Evolutionary conservation across 2,113 vertebrate species (phyloP).

Genomic region (Stercorarius parasiticus): DNA sequence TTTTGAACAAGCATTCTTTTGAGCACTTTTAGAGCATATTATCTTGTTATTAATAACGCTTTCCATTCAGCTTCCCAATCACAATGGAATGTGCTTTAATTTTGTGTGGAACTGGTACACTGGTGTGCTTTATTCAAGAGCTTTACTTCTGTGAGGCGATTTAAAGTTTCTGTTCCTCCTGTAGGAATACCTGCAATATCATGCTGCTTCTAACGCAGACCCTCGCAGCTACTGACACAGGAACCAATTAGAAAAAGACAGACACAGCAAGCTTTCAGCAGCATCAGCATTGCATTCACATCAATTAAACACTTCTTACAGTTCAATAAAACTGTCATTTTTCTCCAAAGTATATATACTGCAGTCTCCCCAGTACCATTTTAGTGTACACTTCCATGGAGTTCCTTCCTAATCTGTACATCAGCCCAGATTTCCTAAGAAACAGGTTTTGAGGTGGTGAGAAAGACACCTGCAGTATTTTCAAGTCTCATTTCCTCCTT

Average conservation of each 20-base stretch:
- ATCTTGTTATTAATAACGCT: slow-evolving; percentile 24
- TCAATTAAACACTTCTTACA: neutral
- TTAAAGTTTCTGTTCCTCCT: neutral
- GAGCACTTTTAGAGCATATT: slow-evolving; percentile 2
- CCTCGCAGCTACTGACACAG: neutral
- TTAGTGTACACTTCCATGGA: neutral
- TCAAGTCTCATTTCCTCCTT: neutral
- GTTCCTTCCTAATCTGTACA: neutral
- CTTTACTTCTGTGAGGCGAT: neutral
- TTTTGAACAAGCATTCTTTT: slow-evolving; percentile 40
- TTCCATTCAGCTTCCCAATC: neutral
- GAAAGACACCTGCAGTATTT: neutral
- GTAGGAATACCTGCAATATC: neutral
- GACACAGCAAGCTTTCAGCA: neutral
- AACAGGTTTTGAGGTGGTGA: neutral
- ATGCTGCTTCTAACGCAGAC: neutral
- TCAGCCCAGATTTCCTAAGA: neutral
- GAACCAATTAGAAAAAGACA: neutral
- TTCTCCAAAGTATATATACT: neutral
- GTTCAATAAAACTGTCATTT: neutral
- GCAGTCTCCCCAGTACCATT: neutral
- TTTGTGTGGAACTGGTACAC: neutral
- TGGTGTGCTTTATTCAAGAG: neutral
- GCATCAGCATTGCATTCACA: neutral
- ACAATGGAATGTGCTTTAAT: neutral